Base-by-base conservation (phyloP, 2,888 invertebrate species). In the Hecatera dysodea region DNA sequence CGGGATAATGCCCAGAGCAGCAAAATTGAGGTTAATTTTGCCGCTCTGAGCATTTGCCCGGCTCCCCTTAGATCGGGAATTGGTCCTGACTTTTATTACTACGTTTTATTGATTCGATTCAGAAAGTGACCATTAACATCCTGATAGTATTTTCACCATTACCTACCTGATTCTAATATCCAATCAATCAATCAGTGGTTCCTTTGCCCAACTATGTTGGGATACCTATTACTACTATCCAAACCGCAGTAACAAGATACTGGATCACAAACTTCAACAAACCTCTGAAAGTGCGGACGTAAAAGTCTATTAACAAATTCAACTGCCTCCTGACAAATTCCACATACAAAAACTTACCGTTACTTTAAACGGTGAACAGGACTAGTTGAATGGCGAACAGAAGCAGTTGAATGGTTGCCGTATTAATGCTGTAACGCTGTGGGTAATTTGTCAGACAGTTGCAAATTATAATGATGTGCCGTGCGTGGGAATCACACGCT, bases 401-500 rank as follows among this genome's bases (percentile, higher is more conserved):
- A 24, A 75, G 36, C 17, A 52, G 55, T 67, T 67, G 59, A 44
- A 69, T 52, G 50, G 44, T 39, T 50, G 29, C 24, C 33, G 42
- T 66, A 24, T 19, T 70, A 22, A 62, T 74, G 29, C 33, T 15
- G 36, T 71, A 9, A 39, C 15, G 39, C 15, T 39, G 39, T 27
- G 11, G 22, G 33, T 77, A 66, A 65, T 76, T 61, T 53, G 75
- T 63, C 75, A 71, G 55, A 75, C 66, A 56, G 42, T 67, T 42
- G 74, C 72, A 75, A 84, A 81, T 79, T 76, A 62, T 66, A 61
- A 64, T 73, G 70, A 84, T 70, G 68, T 50, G 64, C 33, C 50
- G 56, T 66, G 82, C 83, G 85, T 84, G 83, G 82, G 86, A 83
- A 84, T 72, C 44, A 61, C 61, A n/a, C 46, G 63, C 36, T 39